phyloP scores from a whole-genome alignment of 2,888 invertebrate species.

The Cantharis flavilabris region DNA sequence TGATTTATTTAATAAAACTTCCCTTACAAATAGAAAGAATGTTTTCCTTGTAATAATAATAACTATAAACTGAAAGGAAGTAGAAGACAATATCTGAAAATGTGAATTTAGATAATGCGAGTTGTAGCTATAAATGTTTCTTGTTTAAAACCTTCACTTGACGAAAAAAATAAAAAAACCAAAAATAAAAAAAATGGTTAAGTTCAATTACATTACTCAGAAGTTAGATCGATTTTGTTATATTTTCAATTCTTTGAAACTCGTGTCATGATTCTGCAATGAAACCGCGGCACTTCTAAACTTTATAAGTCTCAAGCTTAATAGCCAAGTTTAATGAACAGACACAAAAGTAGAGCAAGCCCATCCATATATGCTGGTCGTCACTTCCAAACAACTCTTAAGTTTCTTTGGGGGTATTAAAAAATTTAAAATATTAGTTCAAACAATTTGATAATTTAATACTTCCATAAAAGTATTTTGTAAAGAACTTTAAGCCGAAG shows the following conservation, averaged over 20 bases:
- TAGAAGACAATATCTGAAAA: background rate
- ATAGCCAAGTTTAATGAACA: slow-evolving; percentile 27
- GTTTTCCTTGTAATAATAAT: background rate
- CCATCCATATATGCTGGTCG: slow-evolving; percentile 14
- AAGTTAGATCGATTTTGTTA: slow-evolving; percentile 26
- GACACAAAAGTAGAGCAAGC: slow-evolving; percentile 13
- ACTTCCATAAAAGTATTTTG: background rate
- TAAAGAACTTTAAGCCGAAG: background rate
- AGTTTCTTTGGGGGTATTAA: background rate
- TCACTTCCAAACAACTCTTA: slow-evolving; percentile 10
- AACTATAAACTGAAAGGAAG: background rate
- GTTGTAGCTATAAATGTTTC: background rate
- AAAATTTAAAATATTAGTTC: background rate
- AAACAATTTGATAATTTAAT: background rate
- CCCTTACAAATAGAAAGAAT: background rate
- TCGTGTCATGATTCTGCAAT: slow-evolving; percentile 29
- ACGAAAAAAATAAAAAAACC: background rate
- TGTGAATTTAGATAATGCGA: background rate
- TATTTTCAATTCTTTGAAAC: slow-evolving; percentile 20
- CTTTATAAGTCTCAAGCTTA: slow-evolving; percentile 27
- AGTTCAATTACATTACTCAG: slow-evolving; percentile 4
- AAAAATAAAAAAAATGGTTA: background rate
- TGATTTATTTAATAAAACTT: background rate
- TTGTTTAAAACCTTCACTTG: background rate
- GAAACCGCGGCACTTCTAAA: slow-evolving; percentile 25